Conservation (phyloP, 53 echinoderm and acorn worm species). For the Echinometra lucunter region DNA sequence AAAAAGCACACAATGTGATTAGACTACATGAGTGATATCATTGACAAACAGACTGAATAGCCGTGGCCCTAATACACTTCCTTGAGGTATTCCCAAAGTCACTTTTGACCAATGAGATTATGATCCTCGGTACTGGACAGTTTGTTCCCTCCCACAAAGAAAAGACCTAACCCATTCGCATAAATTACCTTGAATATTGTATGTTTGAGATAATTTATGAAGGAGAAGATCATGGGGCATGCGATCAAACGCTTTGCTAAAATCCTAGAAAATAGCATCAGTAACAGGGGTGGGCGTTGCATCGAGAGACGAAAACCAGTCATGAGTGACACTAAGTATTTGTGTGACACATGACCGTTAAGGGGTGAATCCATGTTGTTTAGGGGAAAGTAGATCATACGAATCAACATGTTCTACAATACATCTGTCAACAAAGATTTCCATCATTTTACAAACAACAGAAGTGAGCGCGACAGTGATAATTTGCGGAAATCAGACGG, state of each 20-base stretch:
- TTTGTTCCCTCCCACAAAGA: too few relatives aligned
- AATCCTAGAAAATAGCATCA: slow-evolving; percentile 1
- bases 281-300: neutral
- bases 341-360: slow-evolving; percentile 9
- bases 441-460: too few relatives aligned
- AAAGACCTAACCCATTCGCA: too few relatives aligned
- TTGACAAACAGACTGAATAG: too few relatives aligned
- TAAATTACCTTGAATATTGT: too few relatives aligned
- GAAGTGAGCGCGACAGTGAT: neutral
- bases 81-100: too few relatives aligned
- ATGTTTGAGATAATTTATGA: neutral
- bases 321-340: neutral
- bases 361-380: neutral
- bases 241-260: slow-evolving; percentile 11
- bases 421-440: neutral
- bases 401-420: neutral
- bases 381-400: neutral
- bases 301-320: neutral
- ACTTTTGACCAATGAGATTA: too few relatives aligned
- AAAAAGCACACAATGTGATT: too few relatives aligned
- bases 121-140: too few relatives aligned
- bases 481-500: neutral
- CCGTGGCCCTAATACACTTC: too few relatives aligned
- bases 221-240: slow-evolving; percentile 10
- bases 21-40: too few relatives aligned